Evolutionary conservation across 1,140 invertebrate species (phyloP), one percentile per base, ranked within the genome.

Genomic region (Lerema accius): DNA sequence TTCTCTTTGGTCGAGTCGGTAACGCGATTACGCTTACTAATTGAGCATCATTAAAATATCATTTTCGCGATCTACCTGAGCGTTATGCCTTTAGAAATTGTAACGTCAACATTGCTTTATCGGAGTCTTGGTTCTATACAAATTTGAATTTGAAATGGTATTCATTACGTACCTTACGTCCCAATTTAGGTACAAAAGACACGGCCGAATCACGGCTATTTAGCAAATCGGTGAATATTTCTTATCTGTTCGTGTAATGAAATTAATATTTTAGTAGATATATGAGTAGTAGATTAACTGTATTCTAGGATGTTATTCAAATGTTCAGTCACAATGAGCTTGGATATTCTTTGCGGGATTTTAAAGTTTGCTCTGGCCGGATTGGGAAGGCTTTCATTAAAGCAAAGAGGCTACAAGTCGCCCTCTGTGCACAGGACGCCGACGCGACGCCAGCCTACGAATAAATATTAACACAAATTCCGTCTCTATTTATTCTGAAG

Each of bases 401-500:
- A 84, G 74, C 80, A 78, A 80, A 87, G 78, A 80, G 77, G 80
- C 76, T 73, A 65, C 84, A 84, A 84, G 71, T 71, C 70, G 61
- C 72, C 73, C 79, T 48, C 76, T 63, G 74, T 69, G 58, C 69
- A 53, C 64, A 61, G 72, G 71, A 71, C 71, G 56, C 70, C 17
- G 14, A n/a, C n/a, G n/a, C n/a, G n/a, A n/a, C n/a, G n/a, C 68
- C 68, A 32, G 61, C 70, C 76, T 69, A 70, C 69, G 80, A 73
- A 84, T 86, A 84, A 86, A 86, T 87, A 86, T 84, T 89, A 80
- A 65, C 76, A 67, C 78, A 86, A 86, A 84, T 81, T 83, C 76
- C 72, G 65, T 76, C 78, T 82, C 83, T 86, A 87, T 86, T 89
- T 86, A 85, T 87, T 85, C 79, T 80, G 58, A 78, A 80, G 80